phyloP scores from a whole-genome alignment of 2,797 vertebrate genomes.

The Cottoperca gobio region DNA sequence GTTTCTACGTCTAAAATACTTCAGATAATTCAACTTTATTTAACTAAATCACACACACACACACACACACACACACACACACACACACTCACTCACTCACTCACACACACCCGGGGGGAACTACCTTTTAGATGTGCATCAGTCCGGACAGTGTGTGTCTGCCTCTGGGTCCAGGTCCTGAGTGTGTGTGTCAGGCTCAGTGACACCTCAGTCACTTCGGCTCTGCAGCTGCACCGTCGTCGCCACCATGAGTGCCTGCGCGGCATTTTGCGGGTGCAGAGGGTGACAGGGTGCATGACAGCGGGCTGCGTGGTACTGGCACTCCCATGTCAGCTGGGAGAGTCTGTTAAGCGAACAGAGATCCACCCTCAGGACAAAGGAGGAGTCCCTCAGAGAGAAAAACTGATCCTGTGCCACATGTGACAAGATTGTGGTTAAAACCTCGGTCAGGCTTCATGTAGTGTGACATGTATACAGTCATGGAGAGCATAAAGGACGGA shows the following conservation, averaged over 20 bases:
- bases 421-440: neutral
- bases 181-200: conserved; percentile 64
- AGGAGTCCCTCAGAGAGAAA: conserved; percentile 10
- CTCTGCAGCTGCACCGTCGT: conserved; percentile 34
- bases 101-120: neutral
- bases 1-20: neutral
- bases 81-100: neutral
- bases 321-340: conserved; percentile 32
- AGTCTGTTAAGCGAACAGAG: conserved; percentile 20
- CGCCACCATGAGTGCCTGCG: conserved; percentile 23
- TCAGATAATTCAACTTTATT: neutral
- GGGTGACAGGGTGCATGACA: conserved; percentile 49
- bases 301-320: conserved; percentile 4
- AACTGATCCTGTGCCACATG: neutral
- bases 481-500: neutral
- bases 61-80: conserved; percentile 9
- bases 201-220: conserved; percentile 66
- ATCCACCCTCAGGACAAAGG: conserved; percentile 31
- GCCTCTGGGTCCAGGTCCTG: conserved; percentile 53
- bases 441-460: conserved; percentile 6
- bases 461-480: neutral
- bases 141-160: conserved; percentile 57
- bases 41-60: conserved; percentile 12
- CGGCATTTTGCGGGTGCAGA: conserved; percentile 47
- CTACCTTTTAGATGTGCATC: conserved; percentile 43